Conservation (phyloP, 2,113 vertebrate species). For the Cariama cristata region DNA sequence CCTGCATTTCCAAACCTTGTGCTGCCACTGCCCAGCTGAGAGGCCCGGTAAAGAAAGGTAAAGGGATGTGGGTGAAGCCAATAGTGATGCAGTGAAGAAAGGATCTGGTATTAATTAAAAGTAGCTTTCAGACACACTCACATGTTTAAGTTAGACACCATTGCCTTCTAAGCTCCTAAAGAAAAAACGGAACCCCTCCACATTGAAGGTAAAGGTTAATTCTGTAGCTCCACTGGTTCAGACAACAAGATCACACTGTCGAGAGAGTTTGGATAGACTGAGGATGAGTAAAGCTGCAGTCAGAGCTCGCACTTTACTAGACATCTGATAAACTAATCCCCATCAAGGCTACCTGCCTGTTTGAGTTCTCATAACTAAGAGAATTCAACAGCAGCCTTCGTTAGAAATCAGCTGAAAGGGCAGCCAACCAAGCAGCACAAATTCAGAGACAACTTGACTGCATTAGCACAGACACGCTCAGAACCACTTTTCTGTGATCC, state of each 20-base stretch:
- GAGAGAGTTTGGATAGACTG: background rate
- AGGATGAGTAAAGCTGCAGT: background rate
- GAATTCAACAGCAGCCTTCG: background rate
- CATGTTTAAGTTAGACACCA: background rate
- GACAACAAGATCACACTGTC: background rate
- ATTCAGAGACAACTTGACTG: background rate
- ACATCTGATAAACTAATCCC: conserved; percentile 42
- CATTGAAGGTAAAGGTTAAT: background rate
- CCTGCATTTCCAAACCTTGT: background rate
- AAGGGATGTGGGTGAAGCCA: background rate
- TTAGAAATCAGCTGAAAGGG: background rate
- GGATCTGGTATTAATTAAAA: background rate
- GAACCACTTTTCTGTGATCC: background rate
- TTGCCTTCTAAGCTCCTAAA: background rate
- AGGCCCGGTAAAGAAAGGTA: background rate
- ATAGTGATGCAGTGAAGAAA: background rate
- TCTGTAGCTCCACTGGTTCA: background rate
- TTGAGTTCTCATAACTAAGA: background rate
- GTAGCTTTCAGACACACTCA: background rate
- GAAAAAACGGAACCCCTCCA: rapidly evolving
- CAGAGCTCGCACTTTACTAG: background rate
- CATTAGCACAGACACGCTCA: background rate
- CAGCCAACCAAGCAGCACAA: background rate
- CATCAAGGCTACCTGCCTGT: conserved; percentile 1
- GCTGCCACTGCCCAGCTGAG: background rate